phyloP scores from a whole-genome alignment of 2,888 invertebrate species.

The Lissonota sp. region DNA sequence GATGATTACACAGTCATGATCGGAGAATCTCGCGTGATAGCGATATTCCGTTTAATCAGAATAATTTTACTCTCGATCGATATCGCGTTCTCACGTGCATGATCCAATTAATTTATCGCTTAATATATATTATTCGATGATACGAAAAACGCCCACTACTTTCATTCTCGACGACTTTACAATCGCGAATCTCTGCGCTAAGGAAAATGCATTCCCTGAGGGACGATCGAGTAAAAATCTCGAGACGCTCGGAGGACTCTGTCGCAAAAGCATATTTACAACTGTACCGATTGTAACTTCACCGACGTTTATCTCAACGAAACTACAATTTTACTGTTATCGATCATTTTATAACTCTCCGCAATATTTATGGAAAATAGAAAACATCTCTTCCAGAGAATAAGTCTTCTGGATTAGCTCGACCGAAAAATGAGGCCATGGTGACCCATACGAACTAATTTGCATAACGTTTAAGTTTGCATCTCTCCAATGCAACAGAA shows the following conservation, averaged over 20 bases:
- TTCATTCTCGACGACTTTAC: background rate
- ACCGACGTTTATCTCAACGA: no score
- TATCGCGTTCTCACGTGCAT: constrained; percentile 34
- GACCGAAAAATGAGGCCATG: no score
- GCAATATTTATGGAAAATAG: no score
- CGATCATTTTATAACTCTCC: no score
- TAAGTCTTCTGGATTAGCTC: no score
- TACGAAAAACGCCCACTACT: constrained; percentile 12
- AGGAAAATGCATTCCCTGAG: constrained; percentile 17
- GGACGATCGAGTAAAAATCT: constrained; percentile 54
- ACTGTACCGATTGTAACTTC: no score
- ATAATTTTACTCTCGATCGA: constrained; percentile 70
- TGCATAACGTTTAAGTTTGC: no score
- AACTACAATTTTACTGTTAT: no score
- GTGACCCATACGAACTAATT: no score
- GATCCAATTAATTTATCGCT: constrained; percentile 23
- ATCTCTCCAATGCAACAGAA: no score
- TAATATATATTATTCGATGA: background rate
- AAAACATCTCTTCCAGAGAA: no score
- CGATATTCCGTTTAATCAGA: constrained; percentile 59
- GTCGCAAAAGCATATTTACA: constrained; percentile 5
- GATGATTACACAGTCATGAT: constrained; percentile 22
- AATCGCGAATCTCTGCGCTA: background rate
- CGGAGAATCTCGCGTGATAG: constrained; percentile 35
- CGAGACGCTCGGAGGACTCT: constrained; percentile 27